Conservation (phyloP, 1,140 invertebrate species). For the Ericerus pela region DNA sequence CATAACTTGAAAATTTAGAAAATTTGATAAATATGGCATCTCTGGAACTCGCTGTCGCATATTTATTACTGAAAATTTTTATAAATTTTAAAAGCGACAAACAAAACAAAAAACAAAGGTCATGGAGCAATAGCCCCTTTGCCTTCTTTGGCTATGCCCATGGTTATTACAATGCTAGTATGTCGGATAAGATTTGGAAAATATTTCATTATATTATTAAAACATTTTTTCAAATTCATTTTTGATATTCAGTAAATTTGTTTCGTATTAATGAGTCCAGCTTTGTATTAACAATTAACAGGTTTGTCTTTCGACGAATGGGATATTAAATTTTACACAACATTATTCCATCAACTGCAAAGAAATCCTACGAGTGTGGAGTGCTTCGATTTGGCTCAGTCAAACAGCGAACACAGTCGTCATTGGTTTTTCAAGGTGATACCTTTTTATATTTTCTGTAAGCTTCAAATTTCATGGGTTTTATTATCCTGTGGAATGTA, state of each 20-base stretch:
- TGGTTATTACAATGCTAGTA: not conserved
- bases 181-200: not conserved
- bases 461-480: too few relatives aligned
- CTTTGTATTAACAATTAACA: conserved; percentile 25
- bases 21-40: too few relatives aligned
- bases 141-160: not conserved
- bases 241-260: not conserved
- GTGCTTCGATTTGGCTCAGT: conserved; percentile 96
- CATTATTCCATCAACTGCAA: conserved; percentile 62
- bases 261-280: not conserved
- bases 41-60: too few relatives aligned
- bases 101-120: too few relatives aligned
- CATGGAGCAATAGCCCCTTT: too few relatives aligned
- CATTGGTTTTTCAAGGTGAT: conserved; percentile 83
- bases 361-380: conserved; percentile 95
- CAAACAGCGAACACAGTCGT: conserved; percentile 85
- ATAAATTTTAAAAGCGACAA: too few relatives aligned
- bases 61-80: too few relatives aligned
- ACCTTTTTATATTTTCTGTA: too few relatives aligned
- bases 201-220: not conserved
- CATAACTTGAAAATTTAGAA: not conserved
- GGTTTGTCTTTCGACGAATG: conserved; percentile 74
- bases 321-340: conserved; percentile 73
- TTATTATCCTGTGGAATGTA: too few relatives aligned
- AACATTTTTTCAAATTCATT: not conserved